Conservation (phyloP, 1,140 invertebrate species). For the Globodera ellingtonae region DNA sequence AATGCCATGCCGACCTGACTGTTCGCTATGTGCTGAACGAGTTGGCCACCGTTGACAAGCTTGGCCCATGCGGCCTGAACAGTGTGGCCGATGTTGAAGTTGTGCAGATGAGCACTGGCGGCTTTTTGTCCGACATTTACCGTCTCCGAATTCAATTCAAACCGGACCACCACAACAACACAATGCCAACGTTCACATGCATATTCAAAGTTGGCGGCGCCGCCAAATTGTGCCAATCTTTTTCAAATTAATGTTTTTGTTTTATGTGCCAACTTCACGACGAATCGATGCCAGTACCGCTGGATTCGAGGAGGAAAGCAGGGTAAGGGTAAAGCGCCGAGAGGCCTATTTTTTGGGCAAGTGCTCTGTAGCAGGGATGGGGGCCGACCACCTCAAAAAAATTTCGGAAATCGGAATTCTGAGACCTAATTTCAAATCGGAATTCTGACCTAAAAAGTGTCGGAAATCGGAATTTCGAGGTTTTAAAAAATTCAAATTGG, state of each 20-base stretch:
- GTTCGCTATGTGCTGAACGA: not conserved
- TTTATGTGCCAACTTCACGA: not conserved
- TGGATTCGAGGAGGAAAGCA: not conserved
- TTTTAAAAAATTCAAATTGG: too few relatives aligned
- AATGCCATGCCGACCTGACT: constrained; percentile 1
- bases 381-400: too few relatives aligned
- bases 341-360: too few relatives aligned
- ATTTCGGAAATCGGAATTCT: too few relatives aligned
- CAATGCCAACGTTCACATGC: constrained; percentile 2
- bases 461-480: too few relatives aligned
- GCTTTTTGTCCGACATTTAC: constrained; percentile 12
- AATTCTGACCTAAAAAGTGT: too few relatives aligned
- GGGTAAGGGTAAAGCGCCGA: not conserved
- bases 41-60: not conserved
- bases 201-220: not conserved
- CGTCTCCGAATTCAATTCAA: not conserved
- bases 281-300: not conserved
- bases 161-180: not conserved
- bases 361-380: too few relatives aligned
- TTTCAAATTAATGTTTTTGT: not conserved
- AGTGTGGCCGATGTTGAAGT: not conserved
- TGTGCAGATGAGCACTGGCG: not conserved
- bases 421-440: too few relatives aligned
- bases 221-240: not conserved
- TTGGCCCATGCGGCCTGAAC: not conserved